Base-by-base conservation (phyloP, 2,888 invertebrate species). In the Bimastos eiseni region DNA sequence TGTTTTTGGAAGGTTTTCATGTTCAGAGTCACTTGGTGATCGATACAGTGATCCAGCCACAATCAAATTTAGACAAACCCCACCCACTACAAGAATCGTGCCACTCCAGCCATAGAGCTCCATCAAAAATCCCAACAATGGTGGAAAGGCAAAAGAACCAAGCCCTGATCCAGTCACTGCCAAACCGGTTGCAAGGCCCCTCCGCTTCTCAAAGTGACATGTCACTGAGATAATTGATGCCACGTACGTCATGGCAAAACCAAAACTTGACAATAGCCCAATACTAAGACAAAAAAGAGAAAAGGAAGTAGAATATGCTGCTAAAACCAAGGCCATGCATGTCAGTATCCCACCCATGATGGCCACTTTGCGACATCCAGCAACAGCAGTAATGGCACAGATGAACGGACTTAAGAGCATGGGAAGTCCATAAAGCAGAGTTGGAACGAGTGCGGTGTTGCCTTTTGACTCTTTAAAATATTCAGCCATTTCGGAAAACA, bases 81-180 rank as follows among this genome's bases (percentile, higher is more conserved):
- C 93, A 33, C 92, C 92, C 19, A 92, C 34, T 38, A 93, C 89
- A 30, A 93, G 89, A 83, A 93, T 38, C n/a, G 92, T 91, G 15
- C 93, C 93, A 33, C 92, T 91, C 93, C 93, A 94, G 21, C 91
- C 90, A 89, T 93, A 93, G 30, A 83, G 34, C 13, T 90, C 90
- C 44, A 92, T 91, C 36, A 93, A 91, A n/a, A 83, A 90, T 34
- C 92, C 91, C 34, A 92, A 91, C 30, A 94, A 86, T 0, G 93
- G 93, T 21, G 93, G 93, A 90, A 93, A 93, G 34, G 92, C 90
- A 70, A 93, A 91, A 13, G 92, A 92, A 33, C 93, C 93, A 19
- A 93, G 90, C 1, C 93, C 93, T 34, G 93, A 93, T 30, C 93
- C 93, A n/a, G 92, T 92, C 19, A 93, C 92, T 19, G 93, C 93